Evolutionary conservation across 2,888 invertebrate genomes (phyloP), one percentile per base, ranked within the genome.

Genomic region (Strigamia transsilvanica): DNA sequence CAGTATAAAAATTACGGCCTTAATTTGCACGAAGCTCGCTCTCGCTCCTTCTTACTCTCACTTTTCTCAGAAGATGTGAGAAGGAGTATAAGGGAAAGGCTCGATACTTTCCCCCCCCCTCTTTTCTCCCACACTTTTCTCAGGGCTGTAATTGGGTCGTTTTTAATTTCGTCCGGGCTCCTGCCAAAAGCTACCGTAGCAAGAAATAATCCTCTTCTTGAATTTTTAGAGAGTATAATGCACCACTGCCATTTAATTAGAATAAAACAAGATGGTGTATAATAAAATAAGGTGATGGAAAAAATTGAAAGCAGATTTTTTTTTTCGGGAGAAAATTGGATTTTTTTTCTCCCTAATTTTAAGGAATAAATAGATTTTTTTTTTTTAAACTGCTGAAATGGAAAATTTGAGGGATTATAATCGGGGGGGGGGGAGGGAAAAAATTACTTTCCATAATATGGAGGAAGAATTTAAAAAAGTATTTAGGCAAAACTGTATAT

Each of bases 1-100:
- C 56, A 56, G 56, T 56, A 56, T 56, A 56, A 56, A 56, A 56
- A 56, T 56, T 56, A 56, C 56, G 56, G 56, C 56, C 56, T 56
- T 56, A 56, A 56, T 56, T 56, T 56, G 56, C 56, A 56, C 56
- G 56, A 18, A 56, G 56, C 56, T 18, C 56, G 56, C 56, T 56
- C 18, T 4, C 18, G n/a, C 56, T 18, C 18, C n/a, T 18, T 56
- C 9, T 56, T 18, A 21, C 9, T 56, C 56, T 18, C 46, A 12
- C 46, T 13, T 5, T 46, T n/a, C 12, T 46, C n/a, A 6, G 6
- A 15, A 18, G 6, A 18, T 18, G 18, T 56, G 56, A 18, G 56
- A 56, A 12, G 12, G 12, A 12, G 46, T 12, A 12, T 46, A 46
- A 56, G 56, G 56, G 18, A 56, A 56, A 56, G 18, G 56, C 56